Percentiles rank a stretch among this genome's conserved stretches.
Evolutionary conservation across 1,140 invertebrate genomes (phyloP).

Genomic region (Agrilus planipennis): DNA sequence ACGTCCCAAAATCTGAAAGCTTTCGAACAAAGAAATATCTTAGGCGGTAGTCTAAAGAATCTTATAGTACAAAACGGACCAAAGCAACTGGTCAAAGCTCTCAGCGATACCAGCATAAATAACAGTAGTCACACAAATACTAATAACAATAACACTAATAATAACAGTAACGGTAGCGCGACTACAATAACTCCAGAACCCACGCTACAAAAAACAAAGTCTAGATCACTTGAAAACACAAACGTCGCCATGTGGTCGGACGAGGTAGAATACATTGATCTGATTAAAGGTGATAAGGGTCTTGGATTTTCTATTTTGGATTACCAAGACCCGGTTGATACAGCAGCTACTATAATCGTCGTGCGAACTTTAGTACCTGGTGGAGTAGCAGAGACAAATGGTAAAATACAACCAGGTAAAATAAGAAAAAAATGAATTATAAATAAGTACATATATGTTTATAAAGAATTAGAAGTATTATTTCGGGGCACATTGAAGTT

Average conservation of each 20-base stretch:
- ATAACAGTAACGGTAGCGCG: conserved; percentile 17
- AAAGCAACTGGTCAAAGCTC: conserved; percentile 67
- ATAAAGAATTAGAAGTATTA: no score
- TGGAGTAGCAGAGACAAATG: conserved; percentile 78
- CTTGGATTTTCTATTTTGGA: conserved; percentile 92
- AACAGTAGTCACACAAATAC: no score
- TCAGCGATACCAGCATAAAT: conserved; percentile 74
- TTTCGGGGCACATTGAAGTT: no score
- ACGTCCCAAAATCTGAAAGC: conserved; percentile 61
- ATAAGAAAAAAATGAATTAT: no score
- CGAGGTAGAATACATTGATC: conserved; percentile 74
- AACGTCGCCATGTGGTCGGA: conserved; percentile 87
- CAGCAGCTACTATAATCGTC: conserved; percentile 84
- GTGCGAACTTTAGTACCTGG: conserved; percentile 87
- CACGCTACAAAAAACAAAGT: conserved; percentile 62
- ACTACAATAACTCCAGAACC: conserved; percentile 32
- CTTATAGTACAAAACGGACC: conserved; percentile 31
- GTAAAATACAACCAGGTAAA: conserved; percentile 86
- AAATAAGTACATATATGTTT: no score
- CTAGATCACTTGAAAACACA: conserved; percentile 82
- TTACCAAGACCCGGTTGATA: conserved; percentile 84
- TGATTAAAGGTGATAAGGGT: conserved; percentile 80
- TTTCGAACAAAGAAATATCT: conserved; percentile 62
- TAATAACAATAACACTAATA: no score
- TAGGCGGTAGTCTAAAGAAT: conserved; percentile 48